These are phyloP conservation scores for Magallana angulata DNA, from an alignment of 1,140 invertebrate species.

Conservation along the genomic window DNA sequence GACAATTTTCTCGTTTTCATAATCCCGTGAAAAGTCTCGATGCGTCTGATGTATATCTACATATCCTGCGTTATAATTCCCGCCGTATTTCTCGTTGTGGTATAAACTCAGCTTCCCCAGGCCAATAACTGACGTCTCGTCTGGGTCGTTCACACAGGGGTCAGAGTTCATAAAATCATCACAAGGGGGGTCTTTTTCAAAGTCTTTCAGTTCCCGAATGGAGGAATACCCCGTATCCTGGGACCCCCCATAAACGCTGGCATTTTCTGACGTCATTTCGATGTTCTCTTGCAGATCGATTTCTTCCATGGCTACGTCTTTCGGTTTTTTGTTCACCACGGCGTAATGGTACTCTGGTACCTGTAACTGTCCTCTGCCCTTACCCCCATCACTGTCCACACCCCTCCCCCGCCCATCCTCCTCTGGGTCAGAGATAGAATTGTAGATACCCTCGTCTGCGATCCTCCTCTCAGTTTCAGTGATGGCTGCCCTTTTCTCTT, in stretches of 20 bases:
- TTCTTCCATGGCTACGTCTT: not conserved
- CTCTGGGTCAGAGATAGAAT: constrained; percentile 1
- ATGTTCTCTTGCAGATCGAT: not conserved
- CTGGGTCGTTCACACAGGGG: not conserved
- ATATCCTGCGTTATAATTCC: not conserved
- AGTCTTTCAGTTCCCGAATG: constrained; percentile 23
- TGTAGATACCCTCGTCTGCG: not conserved
- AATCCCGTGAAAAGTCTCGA: not conserved
- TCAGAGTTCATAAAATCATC: not conserved
- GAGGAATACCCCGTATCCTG: constrained; percentile 22
- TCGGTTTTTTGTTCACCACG: not conserved
- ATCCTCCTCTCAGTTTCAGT: not conserved
- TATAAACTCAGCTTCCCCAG: not conserved
- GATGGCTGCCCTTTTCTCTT: not conserved
- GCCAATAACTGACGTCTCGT: constrained; percentile 11
- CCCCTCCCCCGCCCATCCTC: not conserved
- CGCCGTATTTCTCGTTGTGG: constrained; percentile 9
- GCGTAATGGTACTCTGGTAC: not conserved
- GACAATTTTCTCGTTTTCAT: constrained; percentile 15
- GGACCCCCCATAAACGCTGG: constrained; percentile 5
- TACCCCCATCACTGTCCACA: not conserved
- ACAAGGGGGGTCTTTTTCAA: constrained; percentile 4
- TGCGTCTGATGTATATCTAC: constrained; percentile 16
- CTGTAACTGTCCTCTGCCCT: not conserved
- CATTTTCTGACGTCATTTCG: constrained; percentile 20